Percentiles rank a stretch among this genome's conserved stretches.
phyloP scores from a whole-genome alignment of 2,113 vertebrate genomes.

The Ifrita kowaldi region DNA sequence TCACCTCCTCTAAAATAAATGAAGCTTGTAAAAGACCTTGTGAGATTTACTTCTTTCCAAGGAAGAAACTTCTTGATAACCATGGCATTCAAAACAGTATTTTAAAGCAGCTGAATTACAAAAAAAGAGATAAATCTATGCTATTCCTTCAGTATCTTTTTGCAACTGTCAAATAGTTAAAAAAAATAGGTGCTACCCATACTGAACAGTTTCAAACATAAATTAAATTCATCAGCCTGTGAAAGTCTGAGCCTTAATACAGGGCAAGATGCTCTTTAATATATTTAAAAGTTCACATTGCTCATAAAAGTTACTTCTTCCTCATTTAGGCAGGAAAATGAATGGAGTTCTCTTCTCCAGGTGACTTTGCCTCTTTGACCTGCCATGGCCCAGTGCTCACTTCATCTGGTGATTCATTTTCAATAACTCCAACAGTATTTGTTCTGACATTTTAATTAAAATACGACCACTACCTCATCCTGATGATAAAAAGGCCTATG shows the following conservation, averaged over 20 bases:
- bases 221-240: conserved; percentile 62
- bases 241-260: conserved; percentile 54
- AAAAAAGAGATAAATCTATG: neutral
- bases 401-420: conserved; percentile 90
- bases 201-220: conserved; percentile 47
- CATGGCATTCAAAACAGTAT: conserved; percentile 22
- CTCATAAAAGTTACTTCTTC: conserved; percentile 73
- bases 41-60: conserved; percentile 24
- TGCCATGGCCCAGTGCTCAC: conserved; percentile 86
- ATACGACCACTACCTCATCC: conserved; percentile 87
- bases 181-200: neutral
- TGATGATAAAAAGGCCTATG: conserved; percentile 83
- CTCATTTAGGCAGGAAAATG: conserved; percentile 79
- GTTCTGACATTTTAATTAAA: conserved; percentile 95
- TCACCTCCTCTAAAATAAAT: conserved; percentile 16
- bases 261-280: conserved; percentile 62
- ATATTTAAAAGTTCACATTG: conserved; percentile 71
- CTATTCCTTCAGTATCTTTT: conserved; percentile 33
- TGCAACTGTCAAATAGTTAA: conserved; percentile 32
- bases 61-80: conserved; percentile 9
- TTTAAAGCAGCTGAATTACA: conserved; percentile 8
- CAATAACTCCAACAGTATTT: conserved; percentile 88
- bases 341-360: conserved; percentile 78
- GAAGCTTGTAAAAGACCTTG: conserved; percentile 31
- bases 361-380: conserved; percentile 89